Base-by-base conservation (phyloP, 1,140 invertebrate genomes). In the Drosophila serrata region DNA sequence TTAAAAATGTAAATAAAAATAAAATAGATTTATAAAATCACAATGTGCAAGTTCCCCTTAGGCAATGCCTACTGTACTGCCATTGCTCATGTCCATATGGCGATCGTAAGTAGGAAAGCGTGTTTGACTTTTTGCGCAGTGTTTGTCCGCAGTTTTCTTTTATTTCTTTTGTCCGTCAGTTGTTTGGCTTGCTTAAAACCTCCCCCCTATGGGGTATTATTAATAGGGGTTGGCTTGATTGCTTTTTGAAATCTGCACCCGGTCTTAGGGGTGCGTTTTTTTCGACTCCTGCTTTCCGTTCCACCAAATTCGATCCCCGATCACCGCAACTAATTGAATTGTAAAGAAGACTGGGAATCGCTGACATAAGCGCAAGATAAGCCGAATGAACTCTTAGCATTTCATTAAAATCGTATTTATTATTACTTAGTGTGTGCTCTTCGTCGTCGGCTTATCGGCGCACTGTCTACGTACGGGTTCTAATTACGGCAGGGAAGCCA, bases 381-480 rank as follows among this genome's bases (percentile, higher is more conserved):
- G 65, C 62, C 37, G 19, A 53, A 51, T 61, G 79, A 73, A 69
- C 72, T 79, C 61, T 77, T 72, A 64, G 60, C 51, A 67, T 90
- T 88, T 84, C 76, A 88, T 88, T 90, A 88, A 84, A 84, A 78
- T 68, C 57, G 59, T 61, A 86, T 86, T 86, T 76, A 82, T 88
- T 88, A 78, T 81, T 77, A 70, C 80, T 81, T 84, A 84, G 53
- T 27, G 49, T 27, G 49, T n/a, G 37, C 46, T 53, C 46, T 64
- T 37, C 48, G 70, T 37, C 48, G 48, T 46, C 55, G 49, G 72
- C 84, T 88, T 87, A 88, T 87, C 84, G 65, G 27, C 15, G 37
- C 6, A n/a, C 8, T 24, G 53, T 40, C 35, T 33, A 42, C 29
- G 75, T 68, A 64, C 61, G 56, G 61, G 55, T 60, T 73, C 60